A percentile compares a stretch with the other conserved stretches of the same genome.
phyloP scores from a whole-genome alignment of 2,113 vertebrate species.

The Perccottus glenii region DNA sequence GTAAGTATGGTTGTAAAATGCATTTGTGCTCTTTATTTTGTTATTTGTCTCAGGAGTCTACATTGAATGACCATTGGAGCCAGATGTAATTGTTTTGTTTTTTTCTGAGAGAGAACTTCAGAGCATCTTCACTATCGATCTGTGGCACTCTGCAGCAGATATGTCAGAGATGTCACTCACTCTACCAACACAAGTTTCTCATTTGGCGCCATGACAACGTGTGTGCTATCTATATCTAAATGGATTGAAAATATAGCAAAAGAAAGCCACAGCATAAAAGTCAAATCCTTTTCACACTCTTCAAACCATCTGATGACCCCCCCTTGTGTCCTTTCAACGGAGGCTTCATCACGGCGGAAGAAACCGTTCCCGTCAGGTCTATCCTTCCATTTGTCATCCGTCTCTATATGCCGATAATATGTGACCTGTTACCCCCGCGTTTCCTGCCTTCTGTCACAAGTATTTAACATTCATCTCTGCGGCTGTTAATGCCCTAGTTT shows the following conservation, averaged over 20 bases:
- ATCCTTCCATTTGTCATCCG: constrained; percentile 4
- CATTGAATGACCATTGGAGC: too few species aligned
- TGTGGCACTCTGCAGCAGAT: too few species aligned
- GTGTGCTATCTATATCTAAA: neutral
- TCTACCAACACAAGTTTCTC: neutral
- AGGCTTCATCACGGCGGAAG: neutral
- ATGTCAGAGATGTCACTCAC: neutral
- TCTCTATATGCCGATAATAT: neutral
- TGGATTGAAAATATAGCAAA: neutral
- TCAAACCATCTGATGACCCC: neutral
- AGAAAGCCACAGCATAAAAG: neutral
- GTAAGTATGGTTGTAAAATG: too few species aligned
- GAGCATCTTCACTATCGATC: neutral
- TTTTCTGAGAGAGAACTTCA: neutral
- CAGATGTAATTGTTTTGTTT: too few species aligned
- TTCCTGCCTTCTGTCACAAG: constrained; percentile 16
- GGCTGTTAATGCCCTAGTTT: neutral
- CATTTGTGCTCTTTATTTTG: too few species aligned
- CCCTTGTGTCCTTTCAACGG: neutral
- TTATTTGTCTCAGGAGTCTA: too few species aligned
- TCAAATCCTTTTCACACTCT: constrained; percentile 7
- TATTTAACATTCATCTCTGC: constrained; percentile 8
- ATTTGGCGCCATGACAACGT: neutral
- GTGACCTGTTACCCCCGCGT: neutral
- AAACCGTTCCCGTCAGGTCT: neutral